Base-by-base conservation (phyloP, 2,113 vertebrate genomes). In the Xerus inauris region DNA sequence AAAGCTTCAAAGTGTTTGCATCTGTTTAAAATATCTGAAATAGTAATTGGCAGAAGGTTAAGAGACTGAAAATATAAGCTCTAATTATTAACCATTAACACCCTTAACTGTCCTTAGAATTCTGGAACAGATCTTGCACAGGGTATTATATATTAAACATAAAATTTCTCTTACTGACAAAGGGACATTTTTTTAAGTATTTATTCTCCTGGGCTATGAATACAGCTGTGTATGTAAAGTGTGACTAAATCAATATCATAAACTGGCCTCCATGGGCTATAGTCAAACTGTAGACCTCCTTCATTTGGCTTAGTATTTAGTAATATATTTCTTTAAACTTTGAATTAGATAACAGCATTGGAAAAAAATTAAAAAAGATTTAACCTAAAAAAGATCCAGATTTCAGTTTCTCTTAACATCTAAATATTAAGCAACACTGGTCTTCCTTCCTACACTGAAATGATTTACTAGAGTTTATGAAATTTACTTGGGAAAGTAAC, bases 381-480 rank as follows among this genome's bases (percentile, higher is more conserved):
- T 54, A 30, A 22, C 13, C 24, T 80, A 88, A 93, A 96, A 59
- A 57, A 62, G 79, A 45, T 26, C 11, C 42, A 91, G 47, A 94
- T 59, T 84, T 95, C 4, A 94, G 28, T 59, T 91, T 83, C 47
- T 81, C 47, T 84, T 83, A 94, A 90, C 83, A 93, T 45, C 26
- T 82, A 86, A 81, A 82, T 16, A 89, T 65, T 19, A 73, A 38
- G 38, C 19, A 94, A 81, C 40, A 69, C 1, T 35, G 42, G 35
- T n/a, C 7, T 57, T 87, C 20, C 71, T 87, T 77, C 7, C 32
- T 40, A 81, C 0, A 47, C 16, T 49, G 24, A 65, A 65, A 64
- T 64, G 26, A 91, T 64, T 83, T 54, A 86, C 30, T 76, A 71
- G 28, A 57, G 0, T 40, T 80, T 72, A 71, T 13, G 10, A 4